Base-by-base conservation (phyloP, 2,888 invertebrate genomes). In the Calephelis perditalis region DNA sequence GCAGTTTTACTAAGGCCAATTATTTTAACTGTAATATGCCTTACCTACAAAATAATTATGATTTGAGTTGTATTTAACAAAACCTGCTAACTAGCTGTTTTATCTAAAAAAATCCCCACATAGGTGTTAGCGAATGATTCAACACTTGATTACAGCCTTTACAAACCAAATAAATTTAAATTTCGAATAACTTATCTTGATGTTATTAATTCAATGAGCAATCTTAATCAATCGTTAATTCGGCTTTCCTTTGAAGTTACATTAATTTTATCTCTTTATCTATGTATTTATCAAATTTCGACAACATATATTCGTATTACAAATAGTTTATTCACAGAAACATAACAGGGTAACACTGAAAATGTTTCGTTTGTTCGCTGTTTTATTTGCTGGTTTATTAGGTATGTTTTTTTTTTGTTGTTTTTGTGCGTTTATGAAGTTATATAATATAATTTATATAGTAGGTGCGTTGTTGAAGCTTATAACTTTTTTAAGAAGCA, bases 331-430 rank as follows among this genome's bases (percentile, higher is more conserved):
- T 11, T 35, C 37, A 47, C 8, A 49, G 56, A 54, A 6, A 40
- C 55, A 10, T 40, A 7, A 45, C 15, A 58, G 5, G 37, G n/a
- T 26, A 49, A 54, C 46, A 56, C 52, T 49, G 43, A 66, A 65
- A 62, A 72, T 72, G 70, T 66, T 69, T 40, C 56, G 60, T 36
- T 68, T 68, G 52, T 58, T 73, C 9, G 49, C 65, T 44, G 55
- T 73, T 15, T 46, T 71, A 52, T 60, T 71, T 11, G 60, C 62
- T 61, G 65, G 65, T 46, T 60, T 70, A 36, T 63, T 71, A 45
- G 73, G 78, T 78, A 70, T 71, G 70, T 43, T 8, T 36, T 43
- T 8, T 36, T 40, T n/a, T 36, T n/a, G 7, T n/a, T n/a, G 10
- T 52, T 52, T 52, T 0, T 0, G 15, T 15, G 26, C 52, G 26